phyloP scores from a whole-genome alignment of 2,888 invertebrate genomes.

The Eustalomyia histrio region DNA sequence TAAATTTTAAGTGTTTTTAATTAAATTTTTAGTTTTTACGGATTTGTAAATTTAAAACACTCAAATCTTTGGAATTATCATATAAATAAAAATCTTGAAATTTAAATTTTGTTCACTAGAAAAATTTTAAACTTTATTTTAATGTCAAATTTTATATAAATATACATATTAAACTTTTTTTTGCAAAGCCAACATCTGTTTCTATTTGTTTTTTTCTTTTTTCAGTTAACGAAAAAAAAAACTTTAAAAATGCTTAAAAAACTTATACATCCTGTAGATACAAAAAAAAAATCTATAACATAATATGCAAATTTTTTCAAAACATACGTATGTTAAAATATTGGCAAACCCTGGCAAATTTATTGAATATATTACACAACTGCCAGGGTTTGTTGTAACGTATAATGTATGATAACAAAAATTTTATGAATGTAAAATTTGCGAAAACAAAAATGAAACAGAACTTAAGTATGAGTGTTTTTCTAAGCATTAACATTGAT shows the following conservation, averaged over 20 bases:
- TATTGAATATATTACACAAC: constrained; percentile 58
- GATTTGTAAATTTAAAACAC: too few relatives aligned
- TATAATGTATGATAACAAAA: constrained; percentile 15
- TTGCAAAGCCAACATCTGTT: neutral
- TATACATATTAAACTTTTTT: neutral
- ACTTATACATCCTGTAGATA: neutral
- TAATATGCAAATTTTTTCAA: constrained; percentile 58
- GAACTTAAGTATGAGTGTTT: constrained; percentile 21
- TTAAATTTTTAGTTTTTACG: too few relatives aligned
- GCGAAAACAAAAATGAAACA: constrained; percentile 16
- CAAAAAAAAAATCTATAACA: constrained; percentile 46
- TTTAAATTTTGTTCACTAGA: too few relatives aligned
- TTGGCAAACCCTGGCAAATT: constrained; percentile 61
- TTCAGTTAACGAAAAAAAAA: neutral
- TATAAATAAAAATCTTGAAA: too few relatives aligned
- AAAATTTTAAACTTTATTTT: too few relatives aligned
- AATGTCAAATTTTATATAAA: neutral
- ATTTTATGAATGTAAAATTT: constrained; percentile 39
- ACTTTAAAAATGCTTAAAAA: neutral
- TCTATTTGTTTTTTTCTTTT: neutral
- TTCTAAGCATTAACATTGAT: constrained; percentile 12
- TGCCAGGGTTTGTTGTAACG: neutral
- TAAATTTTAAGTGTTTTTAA: too few relatives aligned
- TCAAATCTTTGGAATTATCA: too few relatives aligned
- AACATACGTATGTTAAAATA: constrained; percentile 61